A percentile compares a stretch with the other conserved stretches of the same genome.
These are phyloP conservation scores for Hemistola chrysoprasaria DNA, from an alignment of 2,888 invertebrate species.

Conservation along the genomic window DNA sequence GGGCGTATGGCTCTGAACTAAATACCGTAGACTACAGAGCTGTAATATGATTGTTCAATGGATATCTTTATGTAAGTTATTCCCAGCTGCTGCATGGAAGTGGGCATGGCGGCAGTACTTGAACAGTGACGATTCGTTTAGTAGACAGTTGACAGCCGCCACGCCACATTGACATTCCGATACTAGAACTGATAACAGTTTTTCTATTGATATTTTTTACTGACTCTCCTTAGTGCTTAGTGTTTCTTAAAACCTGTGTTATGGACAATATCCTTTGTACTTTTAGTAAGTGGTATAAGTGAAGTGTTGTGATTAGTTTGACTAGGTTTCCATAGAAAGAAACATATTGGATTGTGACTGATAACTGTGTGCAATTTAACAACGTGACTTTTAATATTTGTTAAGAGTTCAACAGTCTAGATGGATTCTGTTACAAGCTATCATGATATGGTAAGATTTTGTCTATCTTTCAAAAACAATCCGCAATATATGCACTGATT, in stretches of 20 bases:
- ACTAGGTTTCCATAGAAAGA: constrained; percentile 2
- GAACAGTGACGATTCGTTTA: constrained; percentile 79
- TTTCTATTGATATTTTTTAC: constrained; percentile 71
- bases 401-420: constrained; percentile 1
- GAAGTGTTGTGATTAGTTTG: constrained; percentile 49
- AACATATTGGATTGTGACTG: constrained; percentile 19
- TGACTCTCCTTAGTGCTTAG: constrained; percentile 51
- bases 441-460: constrained; percentile 7
- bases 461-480: too few relatives aligned
- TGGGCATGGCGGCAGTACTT: constrained; percentile 76
- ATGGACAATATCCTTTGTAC: constrained; percentile 28
- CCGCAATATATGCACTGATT: too few relatives aligned
- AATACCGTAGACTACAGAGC: background rate
- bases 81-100: constrained; percentile 47
- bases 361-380: constrained; percentile 19
- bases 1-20: constrained; percentile 26
- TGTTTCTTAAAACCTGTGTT: constrained; percentile 44
- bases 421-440: constrained; percentile 5
- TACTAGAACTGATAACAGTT: constrained; percentile 76
- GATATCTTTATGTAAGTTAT: constrained; percentile 35
- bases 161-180: constrained; percentile 81
- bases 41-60: constrained; percentile 24
- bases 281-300: constrained; percentile 46
- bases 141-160: constrained; percentile 82
- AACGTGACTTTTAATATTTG: constrained; percentile 12